Evolutionary conservation across 1,140 invertebrate genomes (phyloP).

Genomic region (Caenorhabditis brenneri): DNA sequence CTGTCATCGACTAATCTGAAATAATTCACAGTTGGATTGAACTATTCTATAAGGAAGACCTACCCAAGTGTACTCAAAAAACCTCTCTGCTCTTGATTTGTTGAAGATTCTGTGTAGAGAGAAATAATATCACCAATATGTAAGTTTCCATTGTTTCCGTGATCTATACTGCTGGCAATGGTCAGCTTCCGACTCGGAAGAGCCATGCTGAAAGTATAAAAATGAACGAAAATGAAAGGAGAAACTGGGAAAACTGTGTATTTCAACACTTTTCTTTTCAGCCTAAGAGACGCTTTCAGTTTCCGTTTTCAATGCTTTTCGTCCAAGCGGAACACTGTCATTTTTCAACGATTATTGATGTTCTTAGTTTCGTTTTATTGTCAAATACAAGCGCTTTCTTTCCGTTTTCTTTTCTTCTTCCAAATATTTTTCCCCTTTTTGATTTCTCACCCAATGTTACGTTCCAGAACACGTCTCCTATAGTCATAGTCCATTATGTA

Average conservation of each 20-base stretch:
- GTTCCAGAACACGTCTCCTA: slow-evolving; percentile 27
- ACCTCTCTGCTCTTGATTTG: slow-evolving; percentile 61
- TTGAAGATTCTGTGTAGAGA: slow-evolving; percentile 63
- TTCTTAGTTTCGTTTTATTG: slow-evolving; percentile 1
- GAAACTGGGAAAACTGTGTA: background rate
- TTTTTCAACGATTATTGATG: background rate
- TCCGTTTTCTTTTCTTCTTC: background rate
- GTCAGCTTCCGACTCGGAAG: slow-evolving; percentile 26
- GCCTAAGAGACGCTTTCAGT: background rate
- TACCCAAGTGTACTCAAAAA: slow-evolving; percentile 69
- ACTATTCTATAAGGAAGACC: slow-evolving; percentile 3
- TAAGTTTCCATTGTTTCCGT: slow-evolving; percentile 59
- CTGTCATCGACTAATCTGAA: slow-evolving; percentile 66
- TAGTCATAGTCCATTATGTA: slow-evolving; percentile 31
- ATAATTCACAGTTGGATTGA: background rate
- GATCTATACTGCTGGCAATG: slow-evolving; percentile 28
- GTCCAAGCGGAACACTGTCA: background rate
- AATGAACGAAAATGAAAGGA: background rate
- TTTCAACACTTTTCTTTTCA: background rate
- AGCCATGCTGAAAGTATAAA: slow-evolving; percentile 8
- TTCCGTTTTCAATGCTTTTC: background rate
- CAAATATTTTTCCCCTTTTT: too few species aligned
- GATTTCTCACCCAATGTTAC: background rate
- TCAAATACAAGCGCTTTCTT: background rate
- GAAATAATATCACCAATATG: slow-evolving; percentile 70